Base-by-base conservation (phyloP, 2,888 invertebrate genomes). In the Cylindroiulus punctatus region DNA sequence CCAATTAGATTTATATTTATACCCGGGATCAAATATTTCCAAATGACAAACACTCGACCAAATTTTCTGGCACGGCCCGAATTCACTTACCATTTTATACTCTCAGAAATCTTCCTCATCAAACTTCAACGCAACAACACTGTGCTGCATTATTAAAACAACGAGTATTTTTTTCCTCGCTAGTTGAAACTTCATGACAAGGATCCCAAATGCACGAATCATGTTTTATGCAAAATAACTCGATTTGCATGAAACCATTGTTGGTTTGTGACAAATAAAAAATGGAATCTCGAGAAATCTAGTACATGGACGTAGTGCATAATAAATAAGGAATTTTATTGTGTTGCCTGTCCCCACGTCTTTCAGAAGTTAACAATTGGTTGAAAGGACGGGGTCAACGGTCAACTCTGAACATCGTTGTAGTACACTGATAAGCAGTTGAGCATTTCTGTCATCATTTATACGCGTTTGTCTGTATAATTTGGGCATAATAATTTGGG, bases 221-320 rank as follows among this genome's bases (percentile, higher is more conserved):
- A 65, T 65, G 65, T 65, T 65, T 65, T 65, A 65, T 65, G 65
- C 19, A 65, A 65, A 65, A 65, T 8, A 26, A 26, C 65, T 65
- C 12, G 65, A 65, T 65, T 65, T 65, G 65, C 65, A 65, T 65
- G 65, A 65, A 65, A 65, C 65, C 65, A 65, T 65, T 65, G 65
- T 65, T 65, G 65, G 26, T 12, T 65, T 8, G 65, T 65, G 65
- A 65, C 26, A 19, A 65, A 65, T 26, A 65, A 65, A 26, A 65
- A 65, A 65, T 52, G 52, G n/a, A 65, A 5, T 65, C 65, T 65
- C 4, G 22, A 65, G 26, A 65, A 65, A 65, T 65, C 65, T 65
- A 26, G 65, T 65, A 65, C 65, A 65, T 65, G 65, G 22, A 65
- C 65, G 8, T 26, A 26, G 26, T 65, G 26, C 65, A 26, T 65